phyloP scores from a whole-genome alignment of 2,888 invertebrate genomes.

The Rhingia rostrata region DNA sequence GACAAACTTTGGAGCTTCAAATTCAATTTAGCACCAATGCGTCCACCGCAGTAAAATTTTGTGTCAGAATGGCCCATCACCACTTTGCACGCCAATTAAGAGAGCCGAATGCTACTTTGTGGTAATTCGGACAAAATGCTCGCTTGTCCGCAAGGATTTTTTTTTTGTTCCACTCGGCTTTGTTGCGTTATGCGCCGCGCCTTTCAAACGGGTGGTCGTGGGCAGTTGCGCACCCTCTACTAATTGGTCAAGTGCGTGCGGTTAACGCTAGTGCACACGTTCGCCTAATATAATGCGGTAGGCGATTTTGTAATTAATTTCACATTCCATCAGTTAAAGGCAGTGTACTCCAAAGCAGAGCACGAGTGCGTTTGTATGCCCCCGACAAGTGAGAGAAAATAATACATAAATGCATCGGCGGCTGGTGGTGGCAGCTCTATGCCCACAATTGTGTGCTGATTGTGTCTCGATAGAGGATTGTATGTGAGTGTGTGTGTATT shows the following conservation, averaged over 20 bases:
- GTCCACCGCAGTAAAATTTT: constrained; percentile 1
- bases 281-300: constrained; percentile 49
- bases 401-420: background rate
- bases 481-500: constrained; percentile 5
- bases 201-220: background rate
- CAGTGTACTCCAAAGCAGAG: constrained; percentile 19
- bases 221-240: constrained; percentile 15
- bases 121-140: constrained; percentile 29
- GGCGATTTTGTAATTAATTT: constrained; percentile 65
- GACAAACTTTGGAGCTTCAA: background rate
- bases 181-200: background rate
- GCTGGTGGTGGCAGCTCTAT: background rate
- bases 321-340: constrained; percentile 59
- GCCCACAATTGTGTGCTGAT: constrained; percentile 9
- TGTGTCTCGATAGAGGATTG: background rate
- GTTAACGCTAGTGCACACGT: constrained; percentile 42
- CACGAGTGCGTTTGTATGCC: background rate
- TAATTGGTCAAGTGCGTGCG: constrained; percentile 65
- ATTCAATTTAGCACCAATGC: constrained; percentile 29
- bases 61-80: constrained; percentile 13
- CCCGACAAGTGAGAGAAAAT: constrained; percentile 36
- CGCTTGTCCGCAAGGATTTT: constrained; percentile 1
- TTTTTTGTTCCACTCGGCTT: constrained; percentile 1
- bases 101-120: constrained; percentile 19
- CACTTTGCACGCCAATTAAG: constrained; percentile 52